Conservation (phyloP, 1,140 invertebrate species). For the Tetragonula clypearis region DNA sequence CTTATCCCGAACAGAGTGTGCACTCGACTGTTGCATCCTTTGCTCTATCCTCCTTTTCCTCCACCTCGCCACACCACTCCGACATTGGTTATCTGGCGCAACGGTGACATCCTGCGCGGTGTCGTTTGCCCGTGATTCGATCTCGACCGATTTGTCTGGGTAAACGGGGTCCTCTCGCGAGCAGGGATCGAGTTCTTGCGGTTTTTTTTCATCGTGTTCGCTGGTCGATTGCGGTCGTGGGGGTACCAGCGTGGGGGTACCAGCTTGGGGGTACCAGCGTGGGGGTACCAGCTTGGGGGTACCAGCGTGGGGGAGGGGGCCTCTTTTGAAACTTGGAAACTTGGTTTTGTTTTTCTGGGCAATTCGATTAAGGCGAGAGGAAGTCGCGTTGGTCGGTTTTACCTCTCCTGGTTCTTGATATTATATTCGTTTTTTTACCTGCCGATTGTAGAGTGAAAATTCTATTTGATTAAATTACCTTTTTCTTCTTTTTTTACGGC, state of each 20-base stretch:
- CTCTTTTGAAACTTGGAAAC: not conserved
- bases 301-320: not conserved
- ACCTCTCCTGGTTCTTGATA: not conserved
- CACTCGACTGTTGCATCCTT: conserved; percentile 22
- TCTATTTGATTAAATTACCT: not conserved
- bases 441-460: not conserved
- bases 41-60: not conserved
- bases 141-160: conserved; percentile 12
- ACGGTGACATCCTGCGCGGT: conserved; percentile 36
- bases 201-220: not conserved
- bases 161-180: not conserved
- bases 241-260: not conserved
- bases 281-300: not conserved
- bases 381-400: not conserved
- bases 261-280: too few relatives aligned
- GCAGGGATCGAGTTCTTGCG: not conserved
- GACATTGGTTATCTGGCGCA: not conserved
- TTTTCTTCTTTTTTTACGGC: too few relatives aligned
- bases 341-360: not conserved
- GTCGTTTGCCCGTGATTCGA: conserved; percentile 20
- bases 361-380: not conserved
- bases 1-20: not conserved
- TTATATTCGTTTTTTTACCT: not conserved
- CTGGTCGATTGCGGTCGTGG: not conserved
- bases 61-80: too few relatives aligned